phyloP scores from a whole-genome alignment of 2,797 vertebrate genomes.

The Aeoliscus strigatus region DNA sequence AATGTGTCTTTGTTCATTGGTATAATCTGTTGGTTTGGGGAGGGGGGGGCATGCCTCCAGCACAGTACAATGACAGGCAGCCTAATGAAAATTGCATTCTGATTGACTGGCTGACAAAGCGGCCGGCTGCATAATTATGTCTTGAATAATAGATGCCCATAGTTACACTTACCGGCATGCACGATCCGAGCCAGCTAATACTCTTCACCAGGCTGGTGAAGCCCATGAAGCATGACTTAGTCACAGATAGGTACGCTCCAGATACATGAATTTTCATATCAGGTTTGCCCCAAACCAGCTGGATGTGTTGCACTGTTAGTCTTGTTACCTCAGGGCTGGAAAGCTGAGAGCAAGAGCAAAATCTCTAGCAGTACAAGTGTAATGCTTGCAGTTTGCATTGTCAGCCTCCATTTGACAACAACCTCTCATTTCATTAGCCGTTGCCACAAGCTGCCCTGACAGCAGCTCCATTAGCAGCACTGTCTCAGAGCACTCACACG shows the following conservation, averaged over 20 bases:
- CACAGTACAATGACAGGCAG: slow-evolving; percentile 59
- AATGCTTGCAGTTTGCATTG: slow-evolving; percentile 25
- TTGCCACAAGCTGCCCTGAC: slow-evolving; percentile 21
- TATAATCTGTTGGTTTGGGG: slow-evolving; percentile 7
- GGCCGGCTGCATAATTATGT: slow-evolving; percentile 72
- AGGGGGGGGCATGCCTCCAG: slow-evolving; percentile 49
- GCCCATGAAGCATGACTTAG: slow-evolving; percentile 13
- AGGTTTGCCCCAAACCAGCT: slow-evolving; percentile 18
- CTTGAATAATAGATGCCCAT: slow-evolving; percentile 77
- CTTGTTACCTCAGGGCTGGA: slow-evolving; percentile 24
- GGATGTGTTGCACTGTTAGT: slow-evolving; percentile 14
- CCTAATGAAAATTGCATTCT: slow-evolving; percentile 75
- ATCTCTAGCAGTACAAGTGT: slow-evolving; percentile 10
- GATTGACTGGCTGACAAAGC: slow-evolving; percentile 75
- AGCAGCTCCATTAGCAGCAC: slow-evolving; percentile 8
- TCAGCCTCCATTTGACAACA: slow-evolving; percentile 25
- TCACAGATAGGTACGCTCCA: slow-evolving; percentile 3
- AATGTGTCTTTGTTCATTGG: no score
- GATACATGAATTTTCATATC: slow-evolving; percentile 14
- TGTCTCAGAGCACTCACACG: background rate
- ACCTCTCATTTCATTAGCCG: slow-evolving; percentile 37
- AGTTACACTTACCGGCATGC: slow-evolving; percentile 57
- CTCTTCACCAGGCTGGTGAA: slow-evolving; percentile 31
- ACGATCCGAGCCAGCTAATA: slow-evolving; percentile 31
- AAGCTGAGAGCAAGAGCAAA: slow-evolving; percentile 7